phyloP scores from a whole-genome alignment of 2,888 invertebrate species.

The Papilio elwesi region DNA sequence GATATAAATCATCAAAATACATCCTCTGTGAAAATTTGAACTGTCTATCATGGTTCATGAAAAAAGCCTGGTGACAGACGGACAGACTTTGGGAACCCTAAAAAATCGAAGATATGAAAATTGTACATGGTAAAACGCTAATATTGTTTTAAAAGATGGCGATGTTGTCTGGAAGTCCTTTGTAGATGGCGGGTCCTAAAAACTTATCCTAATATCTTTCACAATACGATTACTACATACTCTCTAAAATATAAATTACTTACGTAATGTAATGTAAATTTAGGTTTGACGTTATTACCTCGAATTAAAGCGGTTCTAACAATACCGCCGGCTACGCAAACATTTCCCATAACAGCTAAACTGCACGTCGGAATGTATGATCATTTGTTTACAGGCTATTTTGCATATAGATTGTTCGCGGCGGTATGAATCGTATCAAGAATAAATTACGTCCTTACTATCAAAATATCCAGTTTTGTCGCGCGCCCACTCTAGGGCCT shows the following conservation, averaged over 20 bases:
- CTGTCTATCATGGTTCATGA: too few relatives aligned
- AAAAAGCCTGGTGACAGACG: too few relatives aligned
- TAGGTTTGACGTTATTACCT: constrained; percentile 19
- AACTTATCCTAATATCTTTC: not conserved
- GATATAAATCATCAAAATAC: too few relatives aligned
- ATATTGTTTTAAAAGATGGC: too few relatives aligned
- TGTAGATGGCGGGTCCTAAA: not conserved
- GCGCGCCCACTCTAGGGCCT: constrained; percentile 46
- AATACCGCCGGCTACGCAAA: constrained; percentile 29
- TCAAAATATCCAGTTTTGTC: constrained; percentile 54
- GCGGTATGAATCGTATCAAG: constrained; percentile 68
- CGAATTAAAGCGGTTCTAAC: constrained; percentile 31
- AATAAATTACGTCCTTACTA: constrained; percentile 57
- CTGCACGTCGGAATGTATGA: constrained; percentile 42
- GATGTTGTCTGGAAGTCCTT: not conserved
- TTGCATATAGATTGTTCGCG: constrained; percentile 68
- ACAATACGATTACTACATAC: not conserved
- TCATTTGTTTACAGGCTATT: constrained; percentile 66
- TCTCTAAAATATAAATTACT: not conserved
- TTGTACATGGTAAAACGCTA: too few relatives aligned
- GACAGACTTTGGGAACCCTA: too few relatives aligned
- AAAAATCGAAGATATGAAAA: too few relatives aligned
- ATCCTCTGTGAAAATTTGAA: too few relatives aligned
- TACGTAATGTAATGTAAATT: constrained; percentile 17
- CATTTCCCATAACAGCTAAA: constrained; percentile 34